Base-by-base conservation (phyloP, 2,888 invertebrate species). In the Drosophila hamatofila region DNA sequence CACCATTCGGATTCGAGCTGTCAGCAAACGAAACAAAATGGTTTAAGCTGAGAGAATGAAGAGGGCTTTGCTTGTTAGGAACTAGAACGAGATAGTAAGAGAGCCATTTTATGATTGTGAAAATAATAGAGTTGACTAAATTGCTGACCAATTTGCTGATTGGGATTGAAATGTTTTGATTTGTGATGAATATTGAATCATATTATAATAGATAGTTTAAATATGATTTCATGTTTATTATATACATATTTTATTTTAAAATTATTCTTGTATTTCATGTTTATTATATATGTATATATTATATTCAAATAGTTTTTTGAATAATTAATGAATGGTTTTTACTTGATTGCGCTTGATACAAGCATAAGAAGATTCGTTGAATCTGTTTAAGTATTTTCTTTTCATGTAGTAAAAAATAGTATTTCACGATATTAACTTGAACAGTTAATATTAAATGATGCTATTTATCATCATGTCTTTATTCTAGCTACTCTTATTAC, bases 1-100 rank as follows among this genome's bases (percentile, higher is more conserved):
- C 63, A 35, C 44, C 33, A 56, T 52, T 65, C 27, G 27, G 72
- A n/a, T 56, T 46, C 12, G 21, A 33, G 14, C 39, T 71, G 44
- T 48, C 61, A 48, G 54, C 57, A 49, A 37, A 27, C 14, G 35
- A 23, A 57, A 57, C 30, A 49, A 16, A 11, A 11, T 25, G 9
- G 55, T 46, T 73, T 33, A 23, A 75, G 49, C 35, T 18, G 8
- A 21, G 14, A 6, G 14, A 16, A 18, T 37, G 25, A 2, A 52
- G n/a, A 11, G 23, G 37, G 23, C 5, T 18, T 16, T 35, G 21
- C 35, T 35, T 52, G 16, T 9, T 30, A 11, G 9, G 46, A 21
- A 11, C 11, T n/a, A n/a, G n/a, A 14, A 9, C 11, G 9, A 30
- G 14, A 18, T 30, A 16, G 12, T 18, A n/a, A 16, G 23, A 11